Conservation (phyloP, 2,888 invertebrate genomes). For the Rhingia rostrata region DNA sequence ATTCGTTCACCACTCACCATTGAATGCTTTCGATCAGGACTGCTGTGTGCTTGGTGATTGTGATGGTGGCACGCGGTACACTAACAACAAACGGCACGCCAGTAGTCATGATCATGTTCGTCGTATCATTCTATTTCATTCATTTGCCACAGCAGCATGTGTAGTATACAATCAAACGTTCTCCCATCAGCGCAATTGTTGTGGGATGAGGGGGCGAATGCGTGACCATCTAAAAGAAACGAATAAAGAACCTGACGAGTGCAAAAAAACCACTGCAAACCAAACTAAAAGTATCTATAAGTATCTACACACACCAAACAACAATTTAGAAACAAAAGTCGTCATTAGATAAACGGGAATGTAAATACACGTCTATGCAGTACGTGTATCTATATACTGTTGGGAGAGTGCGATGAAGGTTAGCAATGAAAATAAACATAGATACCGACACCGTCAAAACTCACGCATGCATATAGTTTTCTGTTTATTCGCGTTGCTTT, state of each 20-base stretch:
- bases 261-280: background rate
- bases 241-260: slow-evolving; percentile 43
- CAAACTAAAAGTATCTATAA: background rate
- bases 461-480: slow-evolving; percentile 63
- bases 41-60: background rate
- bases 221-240: slow-evolving; percentile 51
- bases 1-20: slow-evolving; percentile 54
- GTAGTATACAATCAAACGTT: slow-evolving; percentile 12
- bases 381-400: slow-evolving; percentile 17
- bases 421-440: slow-evolving; percentile 25
- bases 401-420: slow-evolving; percentile 54
- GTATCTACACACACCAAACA: slow-evolving; percentile 10
- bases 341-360: slow-evolving; percentile 53
- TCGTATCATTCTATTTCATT: slow-evolving; percentile 66
- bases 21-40: slow-evolving; percentile 68
- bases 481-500: slow-evolving; percentile 4
- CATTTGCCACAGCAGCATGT: slow-evolving; percentile 26
- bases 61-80: background rate
- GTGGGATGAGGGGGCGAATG: slow-evolving; percentile 49
- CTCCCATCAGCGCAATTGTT: slow-evolving; percentile 44
- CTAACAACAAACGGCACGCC: slow-evolving; percentile 20
- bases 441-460: slow-evolving; percentile 33
- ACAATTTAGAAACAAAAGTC: slow-evolving; percentile 42
- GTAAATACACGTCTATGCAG: too few relatives aligned
- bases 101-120: slow-evolving; percentile 57